Evolutionary conservation across 2,888 invertebrate species (phyloP).

Genomic region (Phymatocera aterrima): DNA sequence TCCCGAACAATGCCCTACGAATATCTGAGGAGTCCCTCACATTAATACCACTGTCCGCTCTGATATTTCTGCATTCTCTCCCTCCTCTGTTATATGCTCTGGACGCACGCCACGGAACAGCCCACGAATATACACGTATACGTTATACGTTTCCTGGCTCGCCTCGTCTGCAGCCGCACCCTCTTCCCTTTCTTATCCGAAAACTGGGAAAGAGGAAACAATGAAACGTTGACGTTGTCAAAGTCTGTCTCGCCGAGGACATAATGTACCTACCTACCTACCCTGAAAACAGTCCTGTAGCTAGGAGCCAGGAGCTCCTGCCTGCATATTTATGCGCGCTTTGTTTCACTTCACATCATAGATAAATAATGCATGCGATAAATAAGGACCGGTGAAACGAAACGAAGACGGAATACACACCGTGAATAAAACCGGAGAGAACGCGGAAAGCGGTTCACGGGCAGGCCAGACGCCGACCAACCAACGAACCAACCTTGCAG

Average conservation of each 20-base stretch:
- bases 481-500: neutral
- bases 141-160: neutral
- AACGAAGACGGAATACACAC: conserved; percentile 41
- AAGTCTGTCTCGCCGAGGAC: neutral
- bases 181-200: neutral
- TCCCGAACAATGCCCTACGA: conserved; percentile 22
- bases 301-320: too few relatives aligned
- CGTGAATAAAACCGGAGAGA: conserved; percentile 44
- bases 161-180: neutral
- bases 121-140: too few relatives aligned
- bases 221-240: conserved; percentile 29
- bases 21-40: conserved; percentile 27
- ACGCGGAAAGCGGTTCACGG: conserved; percentile 2
- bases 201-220: conserved; percentile 16
- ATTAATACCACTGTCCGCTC: conserved; percentile 33
- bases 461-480: conserved; percentile 19
- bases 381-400: conserved; percentile 33
- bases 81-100: neutral
- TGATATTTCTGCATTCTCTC: conserved; percentile 42
- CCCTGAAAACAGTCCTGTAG: neutral
- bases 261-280: neutral
- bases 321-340: neutral
- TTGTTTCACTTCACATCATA: conserved; percentile 8
- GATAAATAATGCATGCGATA: conserved; percentile 44
- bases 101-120: conserved; percentile 5